Conservation (phyloP, 2,888 invertebrate species). For the Lasioglossum villosulum region DNA sequence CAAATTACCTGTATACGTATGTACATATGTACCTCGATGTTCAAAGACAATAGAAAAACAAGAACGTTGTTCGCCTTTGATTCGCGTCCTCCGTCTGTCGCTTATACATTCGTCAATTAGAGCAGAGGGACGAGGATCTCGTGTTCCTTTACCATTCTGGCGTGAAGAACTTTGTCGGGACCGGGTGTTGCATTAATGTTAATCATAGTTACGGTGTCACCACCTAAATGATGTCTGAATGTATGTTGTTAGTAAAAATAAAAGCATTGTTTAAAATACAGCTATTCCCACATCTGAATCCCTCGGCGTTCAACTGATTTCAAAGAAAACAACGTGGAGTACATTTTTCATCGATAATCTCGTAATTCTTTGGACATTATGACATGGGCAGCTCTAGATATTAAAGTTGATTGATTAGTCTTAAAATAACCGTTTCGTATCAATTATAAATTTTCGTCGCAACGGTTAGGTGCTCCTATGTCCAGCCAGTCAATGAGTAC, state of each 20-base stretch:
- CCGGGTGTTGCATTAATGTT: slow-evolving; percentile 64
- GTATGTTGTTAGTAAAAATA: slow-evolving; percentile 69
- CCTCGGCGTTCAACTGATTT: neutral
- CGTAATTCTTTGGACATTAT: too few species aligned
- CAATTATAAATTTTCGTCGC: neutral
- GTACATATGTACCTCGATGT: neutral
- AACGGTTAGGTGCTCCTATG: neutral
- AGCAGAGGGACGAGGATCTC: slow-evolving; percentile 21
- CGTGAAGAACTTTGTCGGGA: slow-evolving; percentile 65
- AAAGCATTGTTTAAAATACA: slow-evolving; percentile 51
- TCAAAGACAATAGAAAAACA: neutral
- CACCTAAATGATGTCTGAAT: slow-evolving; percentile 66
- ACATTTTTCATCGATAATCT: too few species aligned
- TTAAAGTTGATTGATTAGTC: too few species aligned
- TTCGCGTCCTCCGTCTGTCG: slow-evolving; percentile 16
- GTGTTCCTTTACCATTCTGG: slow-evolving; percentile 39
- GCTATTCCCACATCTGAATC: neutral
- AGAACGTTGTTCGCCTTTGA: slow-evolving; percentile 17
- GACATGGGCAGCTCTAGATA: too few species aligned
- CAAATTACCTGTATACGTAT: neutral
- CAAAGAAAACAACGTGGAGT: neutral
- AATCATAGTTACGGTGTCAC: slow-evolving; percentile 52
- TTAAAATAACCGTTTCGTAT: neutral
- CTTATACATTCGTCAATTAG: slow-evolving; percentile 44
- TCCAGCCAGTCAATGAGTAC: neutral